Percentiles rank a stretch among this genome's conserved stretches.
phyloP scores from a whole-genome alignment of 2,113 vertebrate genomes.

The Barbus barbus region DNA sequence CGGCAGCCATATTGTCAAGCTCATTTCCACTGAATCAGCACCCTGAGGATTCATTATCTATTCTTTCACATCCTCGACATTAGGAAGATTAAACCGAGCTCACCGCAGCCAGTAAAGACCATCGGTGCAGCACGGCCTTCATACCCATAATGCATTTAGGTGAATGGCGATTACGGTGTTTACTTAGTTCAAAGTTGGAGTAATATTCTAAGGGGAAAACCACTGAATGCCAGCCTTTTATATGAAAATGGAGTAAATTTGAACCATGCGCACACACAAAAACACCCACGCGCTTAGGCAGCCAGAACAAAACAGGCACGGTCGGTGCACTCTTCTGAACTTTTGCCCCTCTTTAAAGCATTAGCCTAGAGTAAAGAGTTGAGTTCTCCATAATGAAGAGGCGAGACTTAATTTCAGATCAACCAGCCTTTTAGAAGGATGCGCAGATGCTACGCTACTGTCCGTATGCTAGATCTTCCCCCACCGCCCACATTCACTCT shows the following conservation, averaged over 20 bases:
- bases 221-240: conserved; percentile 13
- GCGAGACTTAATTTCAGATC: conserved; percentile 69
- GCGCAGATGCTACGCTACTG: background rate
- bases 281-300: conserved; percentile 27
- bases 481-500: conserved; percentile 47
- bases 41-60: conserved; percentile 67
- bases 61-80: conserved; percentile 71
- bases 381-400: conserved; percentile 65
- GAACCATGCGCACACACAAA: conserved; percentile 17
- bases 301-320: conserved; percentile 42
- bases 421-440: conserved; percentile 60
- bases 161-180: conserved; percentile 51
- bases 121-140: conserved; percentile 27
- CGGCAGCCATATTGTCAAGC: conserved; percentile 57
- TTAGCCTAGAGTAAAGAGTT: conserved; percentile 63
- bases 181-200: conserved; percentile 51
- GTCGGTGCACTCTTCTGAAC: conserved; percentile 67
- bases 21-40: conserved; percentile 70
- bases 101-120: conserved; percentile 54
- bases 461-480: background rate
- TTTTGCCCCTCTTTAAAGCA: conserved; percentile 60
- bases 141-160: conserved; percentile 41
- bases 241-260: conserved; percentile 33
- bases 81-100: conserved; percentile 60
- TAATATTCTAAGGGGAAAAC: conserved; percentile 46